phyloP scores from a whole-genome alignment of 2,888 invertebrate species.

The Drosophila robusta region DNA sequence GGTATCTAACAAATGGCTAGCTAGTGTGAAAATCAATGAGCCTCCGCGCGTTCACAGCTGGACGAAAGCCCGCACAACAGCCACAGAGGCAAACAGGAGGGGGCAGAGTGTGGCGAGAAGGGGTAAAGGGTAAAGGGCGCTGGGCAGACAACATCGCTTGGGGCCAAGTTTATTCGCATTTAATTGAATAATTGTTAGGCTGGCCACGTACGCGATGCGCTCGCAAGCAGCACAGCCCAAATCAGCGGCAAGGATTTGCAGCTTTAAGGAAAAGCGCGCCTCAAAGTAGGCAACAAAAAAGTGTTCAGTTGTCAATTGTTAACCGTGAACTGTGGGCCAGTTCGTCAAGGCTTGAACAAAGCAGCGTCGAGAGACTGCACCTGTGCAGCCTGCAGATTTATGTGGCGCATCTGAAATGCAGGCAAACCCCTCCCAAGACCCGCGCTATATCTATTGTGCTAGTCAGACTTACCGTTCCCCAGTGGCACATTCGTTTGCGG shows the following conservation, averaged over 20 bases:
- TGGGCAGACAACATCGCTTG: slow-evolving; percentile 24
- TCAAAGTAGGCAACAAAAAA: slow-evolving; percentile 52
- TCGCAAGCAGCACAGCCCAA: slow-evolving; percentile 21
- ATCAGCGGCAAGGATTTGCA: slow-evolving; percentile 10
- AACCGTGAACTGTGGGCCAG: no score
- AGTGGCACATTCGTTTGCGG: slow-evolving; percentile 83
- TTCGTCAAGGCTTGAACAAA: slow-evolving; percentile 29
- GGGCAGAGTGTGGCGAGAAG: not conserved
- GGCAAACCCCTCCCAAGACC: not conserved
- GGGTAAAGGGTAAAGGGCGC: not conserved
- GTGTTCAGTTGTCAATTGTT: not conserved
- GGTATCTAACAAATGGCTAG: slow-evolving; percentile 49
- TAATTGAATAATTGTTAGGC: slow-evolving; percentile 85
- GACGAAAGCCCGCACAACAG: slow-evolving; percentile 23
- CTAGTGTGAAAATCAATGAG: slow-evolving; percentile 76
- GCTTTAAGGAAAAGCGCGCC: slow-evolving; percentile 38
- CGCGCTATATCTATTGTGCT: slow-evolving; percentile 35
- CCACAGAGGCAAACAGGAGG: slow-evolving; percentile 1
- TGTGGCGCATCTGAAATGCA: slow-evolving; percentile 60
- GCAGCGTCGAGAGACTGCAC: slow-evolving; percentile 23
- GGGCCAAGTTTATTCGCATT: slow-evolving; percentile 83
- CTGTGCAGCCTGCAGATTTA: slow-evolving; percentile 54
- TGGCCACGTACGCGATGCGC: slow-evolving; percentile 77
- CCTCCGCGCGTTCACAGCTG: slow-evolving; percentile 42
- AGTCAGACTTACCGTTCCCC: slow-evolving; percentile 85